Evolutionary conservation across 1,140 invertebrate species (phyloP), one percentile per base, ranked within the genome.

Genomic region (Euschistus heros): DNA sequence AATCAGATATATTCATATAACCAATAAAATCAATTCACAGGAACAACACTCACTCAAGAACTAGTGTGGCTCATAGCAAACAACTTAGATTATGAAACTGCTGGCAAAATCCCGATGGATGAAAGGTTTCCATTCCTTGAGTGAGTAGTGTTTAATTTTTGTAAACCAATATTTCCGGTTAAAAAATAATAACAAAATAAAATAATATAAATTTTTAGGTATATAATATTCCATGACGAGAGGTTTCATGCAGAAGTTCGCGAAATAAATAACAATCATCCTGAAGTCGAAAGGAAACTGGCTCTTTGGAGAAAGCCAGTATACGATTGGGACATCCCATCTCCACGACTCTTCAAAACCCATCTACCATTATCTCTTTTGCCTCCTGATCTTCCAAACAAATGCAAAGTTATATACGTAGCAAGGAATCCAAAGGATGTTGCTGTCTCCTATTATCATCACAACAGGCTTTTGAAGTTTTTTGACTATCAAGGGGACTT

Each of bases 351-450:
- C 60, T 84, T 88, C n/a, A 88, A 88, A 68, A 75, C 75, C 30
- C 77, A 81, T 68, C 68, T 79, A 20, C 85, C 86, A 2, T 79
- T 89, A 66, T 78, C 81, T 59, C 75, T 91, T 13, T 72, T 92
- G 27, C 86, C 88, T 0, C 83, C 84, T 2, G 78, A 80, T 68
- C 74, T 89, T 15, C 24, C 68, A 5, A 61, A 70, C 61, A 66
- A 50, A n/a, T 70, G 57, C 62, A 70, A 68, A 33, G 69, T 89
- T 13, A 78, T 91, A 6, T 91, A 90, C 71, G 82, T 91, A 0
- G 84, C 85, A 4, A 78, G 92, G 61, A 91, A 93, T 76, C 90
- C 91, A 0, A 90, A 91, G 74, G 91, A 93, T 74, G 85, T 91
- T 0, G 86, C 82, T 2, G 87, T 92, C 0, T 93, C 90, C 0